Evolutionary conservation across 2,113 vertebrate genomes (phyloP), one percentile per base, ranked within the genome.

Genomic region (Bucco capensis): DNA sequence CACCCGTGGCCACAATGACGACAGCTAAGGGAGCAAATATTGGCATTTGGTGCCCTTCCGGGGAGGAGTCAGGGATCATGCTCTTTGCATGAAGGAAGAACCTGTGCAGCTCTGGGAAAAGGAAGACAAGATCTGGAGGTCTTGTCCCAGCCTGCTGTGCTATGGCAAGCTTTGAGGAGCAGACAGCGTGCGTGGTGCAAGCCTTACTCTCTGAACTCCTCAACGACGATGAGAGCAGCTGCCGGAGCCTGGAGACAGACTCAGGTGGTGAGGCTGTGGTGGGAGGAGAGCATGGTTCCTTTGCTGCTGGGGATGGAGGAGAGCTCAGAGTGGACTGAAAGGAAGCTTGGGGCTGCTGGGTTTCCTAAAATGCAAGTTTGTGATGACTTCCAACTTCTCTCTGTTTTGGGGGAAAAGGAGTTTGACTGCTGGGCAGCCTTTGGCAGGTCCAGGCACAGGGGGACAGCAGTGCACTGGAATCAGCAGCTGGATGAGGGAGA

Each of bases 131-230:
- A 21, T 9, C 22, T 3, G 3, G 35, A 33, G 38, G 25, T 9
- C 5, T 53, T 53, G 24, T 9, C 19, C 44, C 47, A 24, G 44
- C 27, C 28, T 9, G 23, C 22, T 0, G 5, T 17, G 84, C 70
- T 16, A 97, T 97, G 96, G 95, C 67, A 7, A 92, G 90, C 24
- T 97, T 97, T 35, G 96, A 97, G 90, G 66, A 94, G 49, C 96
- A 97, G 93, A 97, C 96, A 0, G 60, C 87, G 17, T 46, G 50
- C 2, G 22, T 96, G 8, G 60, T 96, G 72, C 37, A 95, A 14
- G 50, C 79, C 49, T 84, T 97, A 8, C 73, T 97, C 19, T 4
- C 0, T 9, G 90, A 94, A 18, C 65, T 96, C 37, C 15, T 54
- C 2, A 3, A 7, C 1, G 16, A 44, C 3, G 7, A 47, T 0